Conservation (phyloP, 1,140 invertebrate genomes). For the Ganaspis sp. region DNA sequence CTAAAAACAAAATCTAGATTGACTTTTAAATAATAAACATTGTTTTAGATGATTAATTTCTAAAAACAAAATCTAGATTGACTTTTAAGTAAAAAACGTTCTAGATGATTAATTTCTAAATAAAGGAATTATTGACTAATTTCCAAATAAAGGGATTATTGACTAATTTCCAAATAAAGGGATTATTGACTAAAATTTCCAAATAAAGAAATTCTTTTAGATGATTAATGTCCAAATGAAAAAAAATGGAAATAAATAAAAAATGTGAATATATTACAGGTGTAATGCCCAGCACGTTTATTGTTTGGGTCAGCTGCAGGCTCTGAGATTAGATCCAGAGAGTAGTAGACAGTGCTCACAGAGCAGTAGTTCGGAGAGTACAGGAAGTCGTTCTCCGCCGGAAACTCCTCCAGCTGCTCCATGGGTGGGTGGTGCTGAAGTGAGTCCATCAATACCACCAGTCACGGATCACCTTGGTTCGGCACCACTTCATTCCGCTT, state of each 20-base stretch:
- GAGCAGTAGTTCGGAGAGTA: slow-evolving; percentile 79
- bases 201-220: no score
- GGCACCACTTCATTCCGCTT: slow-evolving; percentile 70
- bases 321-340: slow-evolving; percentile 74
- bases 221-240: no score
- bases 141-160: no score
- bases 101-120: no score
- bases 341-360: slow-evolving; percentile 77
- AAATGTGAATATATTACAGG: slow-evolving; percentile 52
- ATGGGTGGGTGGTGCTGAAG: slow-evolving; percentile 59
- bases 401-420: slow-evolving; percentile 78
- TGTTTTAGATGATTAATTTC: no score
- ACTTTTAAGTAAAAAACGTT: no score
- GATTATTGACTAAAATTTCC: no score
- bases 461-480: slow-evolving; percentile 65
- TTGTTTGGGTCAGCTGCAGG: slow-evolving; percentile 71
- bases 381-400: slow-evolving; percentile 78
- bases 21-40: no score
- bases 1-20: no score
- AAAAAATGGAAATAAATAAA: background rate
- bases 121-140: no score
- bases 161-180: no score
- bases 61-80: no score
- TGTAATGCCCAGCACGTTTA: slow-evolving; percentile 72
- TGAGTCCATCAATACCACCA: slow-evolving; percentile 37